phyloP scores from a whole-genome alignment of 1,140 invertebrate genomes.

The Aphaenogaster ashmeadi region DNA sequence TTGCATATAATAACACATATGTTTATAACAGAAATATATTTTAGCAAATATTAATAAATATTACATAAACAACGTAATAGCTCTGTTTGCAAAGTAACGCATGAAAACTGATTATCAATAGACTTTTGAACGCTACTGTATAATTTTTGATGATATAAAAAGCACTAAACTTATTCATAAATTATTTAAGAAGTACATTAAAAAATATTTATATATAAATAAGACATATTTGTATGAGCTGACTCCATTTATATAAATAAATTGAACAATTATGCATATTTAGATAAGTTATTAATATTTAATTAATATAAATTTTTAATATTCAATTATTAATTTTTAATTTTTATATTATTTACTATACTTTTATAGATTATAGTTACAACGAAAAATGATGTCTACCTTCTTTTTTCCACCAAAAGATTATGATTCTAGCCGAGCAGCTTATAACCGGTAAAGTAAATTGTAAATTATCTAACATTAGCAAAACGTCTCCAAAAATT shows the following conservation, averaged over 20 bases:
- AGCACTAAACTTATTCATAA: neutral
- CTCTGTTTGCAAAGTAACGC: too few species aligned
- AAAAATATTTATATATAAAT: too few species aligned
- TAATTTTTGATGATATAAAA: neutral
- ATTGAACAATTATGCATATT: too few species aligned
- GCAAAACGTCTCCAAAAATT: neutral
- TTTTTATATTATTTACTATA: neutral
- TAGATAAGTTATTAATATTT: too few species aligned
- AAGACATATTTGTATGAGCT: too few species aligned
- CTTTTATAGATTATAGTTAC: neutral
- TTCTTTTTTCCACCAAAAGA: slow-evolving; percentile 41
- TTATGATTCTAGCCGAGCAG: neutral
- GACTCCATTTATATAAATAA: too few species aligned
- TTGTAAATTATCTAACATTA: slow-evolving; percentile 40
- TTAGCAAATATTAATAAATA: too few species aligned
- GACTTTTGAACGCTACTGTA: too few species aligned
- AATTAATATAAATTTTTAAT: neutral
- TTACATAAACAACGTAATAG: too few species aligned
- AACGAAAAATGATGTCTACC: neutral
- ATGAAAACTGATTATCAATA: too few species aligned
- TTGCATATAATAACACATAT: too few species aligned
- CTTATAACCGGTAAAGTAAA: neutral
- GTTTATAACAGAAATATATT: too few species aligned
- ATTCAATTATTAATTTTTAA: neutral
- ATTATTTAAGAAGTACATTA: neutral